Base-by-base conservation (phyloP, 1,140 invertebrate genomes). In the Drosophila auraria region DNA sequence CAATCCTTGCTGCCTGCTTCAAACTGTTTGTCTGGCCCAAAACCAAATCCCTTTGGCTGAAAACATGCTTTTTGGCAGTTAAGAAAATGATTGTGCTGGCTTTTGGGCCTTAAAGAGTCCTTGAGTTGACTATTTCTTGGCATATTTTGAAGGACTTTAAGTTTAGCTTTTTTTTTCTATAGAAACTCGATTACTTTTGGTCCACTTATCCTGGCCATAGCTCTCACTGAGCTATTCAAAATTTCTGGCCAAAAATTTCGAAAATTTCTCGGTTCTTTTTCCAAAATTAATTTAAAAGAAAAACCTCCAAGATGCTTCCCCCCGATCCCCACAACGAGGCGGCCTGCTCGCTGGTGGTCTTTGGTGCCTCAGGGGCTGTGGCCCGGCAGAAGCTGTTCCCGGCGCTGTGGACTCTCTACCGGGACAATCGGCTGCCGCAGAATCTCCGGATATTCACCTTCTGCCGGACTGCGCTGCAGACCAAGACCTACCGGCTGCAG, bases 391-490 rank as follows among this genome's bases (percentile, higher is more conserved):
- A 62, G 53, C 27, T 90, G 2, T 80, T 90, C 27, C 86, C 86
- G 2, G 71, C 79, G 6, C 65, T 90, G 2, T 90, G 87, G 87
- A 25, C 51, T 6, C 72, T 90, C 5, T 90, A 75, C 70, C 76
- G 79, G 9, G 82, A 90, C 1, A 71, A 91, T 54, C 74, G 64
- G 0, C 42, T 90, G 42, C 86, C 86, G 3, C 87, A 72, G 25
- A 59, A 47, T n/a, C 74, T 60, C 1, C 69, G 72, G 14, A 90
- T 90, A 8, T 82, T 80, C 14, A 84, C 71, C 0, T 90, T 63
- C 23, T 59, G 71, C 23, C 72, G 86, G 12, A 80, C 57, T 1
- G 36, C 47, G 6, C 17, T 90, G 1, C 64, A 80, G n/a, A 50
- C 83, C 2, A 36, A 64, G 20, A 33, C 30, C 15, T 66, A 65